These are phyloP conservation scores for Apteryx mantelli DNA, from an alignment of 2,113 vertebrate genomes.

Conservation along the genomic window DNA sequence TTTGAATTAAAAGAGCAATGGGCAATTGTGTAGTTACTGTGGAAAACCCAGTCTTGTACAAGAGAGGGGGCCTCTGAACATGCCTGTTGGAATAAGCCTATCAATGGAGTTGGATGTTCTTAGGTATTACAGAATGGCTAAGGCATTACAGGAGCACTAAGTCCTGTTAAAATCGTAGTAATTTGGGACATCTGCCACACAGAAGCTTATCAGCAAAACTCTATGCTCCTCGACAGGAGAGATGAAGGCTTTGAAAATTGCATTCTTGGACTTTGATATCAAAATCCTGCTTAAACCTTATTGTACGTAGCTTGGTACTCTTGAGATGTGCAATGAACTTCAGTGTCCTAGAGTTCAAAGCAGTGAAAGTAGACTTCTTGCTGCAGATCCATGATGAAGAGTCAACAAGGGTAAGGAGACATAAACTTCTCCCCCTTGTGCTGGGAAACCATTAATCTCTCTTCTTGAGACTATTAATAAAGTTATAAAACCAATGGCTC, in stretches of 20 bases:
- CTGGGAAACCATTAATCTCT: conserved; percentile 44
- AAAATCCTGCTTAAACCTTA: not conserved
- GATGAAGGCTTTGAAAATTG: not conserved
- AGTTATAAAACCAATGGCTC: conserved; percentile 25
- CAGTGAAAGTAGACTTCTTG: not conserved
- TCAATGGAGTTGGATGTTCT: not conserved
- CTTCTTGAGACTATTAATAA: conserved; percentile 31
- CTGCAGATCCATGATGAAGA: conserved; percentile 4
- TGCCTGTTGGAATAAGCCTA: not conserved
- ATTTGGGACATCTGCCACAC: not conserved
- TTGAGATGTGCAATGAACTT: not conserved
- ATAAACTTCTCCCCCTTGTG: conserved; percentile 48
- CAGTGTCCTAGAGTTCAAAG: not conserved
- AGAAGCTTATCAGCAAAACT: not conserved
- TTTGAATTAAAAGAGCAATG: not conserved
- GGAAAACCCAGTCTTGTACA: not conserved
- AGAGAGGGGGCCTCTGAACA: not conserved
- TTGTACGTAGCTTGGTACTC: not conserved
- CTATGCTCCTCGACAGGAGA: not conserved
- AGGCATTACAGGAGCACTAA: not conserved
- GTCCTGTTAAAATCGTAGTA: not conserved
- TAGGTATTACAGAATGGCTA: not conserved
- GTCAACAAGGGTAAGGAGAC: not conserved
- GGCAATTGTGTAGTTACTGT: not conserved
- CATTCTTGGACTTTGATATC: not conserved